Evolutionary conservation across 1,140 invertebrate genomes (phyloP), one percentile per base, ranked within the genome.

Genomic region (Sarcophaga peregrina): DNA sequence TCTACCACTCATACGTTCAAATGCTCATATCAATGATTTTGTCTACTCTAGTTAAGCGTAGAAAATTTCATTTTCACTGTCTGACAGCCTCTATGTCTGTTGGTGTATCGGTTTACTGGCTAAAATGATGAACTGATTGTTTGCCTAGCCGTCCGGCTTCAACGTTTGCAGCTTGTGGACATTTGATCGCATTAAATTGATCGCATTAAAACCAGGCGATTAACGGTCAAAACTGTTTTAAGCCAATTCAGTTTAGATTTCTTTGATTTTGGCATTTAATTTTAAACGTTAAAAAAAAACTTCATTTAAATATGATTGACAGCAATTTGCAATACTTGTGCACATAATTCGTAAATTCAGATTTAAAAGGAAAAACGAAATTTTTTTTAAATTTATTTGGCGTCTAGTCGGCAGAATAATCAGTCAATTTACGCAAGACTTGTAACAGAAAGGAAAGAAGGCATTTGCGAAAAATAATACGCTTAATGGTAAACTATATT

Each of bases 141-240:
- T 37, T 37, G 25, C 1, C 54, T 58, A 10, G 5, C 54, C 13
- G 54, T n/a, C n/a, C n/a, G n/a, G n/a, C n/a, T n/a, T n/a, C n/a
- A n/a, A n/a, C n/a, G 13, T 13, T n/a, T n/a, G n/a, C 13, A 58
- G 54, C 54, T 58, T 58, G 54, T 58, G 54, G 54, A 58, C 54
- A 58, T 58, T 58, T 58, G 54, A 58, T n/a, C n/a, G n/a, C n/a
- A n/a, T 9, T 58, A 58, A 58, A 58, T 58, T 58, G 54, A 58
- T 58, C 54, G 54, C 11, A 58, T 58, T 58, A 58, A 58, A 58
- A 58, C 11, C 54, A 58, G 11, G 54, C 54, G 54, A 58, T 58
- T 58, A 58, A 58, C n/a, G 54, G 54, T 58, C 54, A 58, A 58
- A 58, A 58, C 54, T 58, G n/a, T 58, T 58, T 58, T 37, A 37